Evolutionary conservation across 1,140 invertebrate species (phyloP).

Genomic region (Alviniconcha marisindica): DNA sequence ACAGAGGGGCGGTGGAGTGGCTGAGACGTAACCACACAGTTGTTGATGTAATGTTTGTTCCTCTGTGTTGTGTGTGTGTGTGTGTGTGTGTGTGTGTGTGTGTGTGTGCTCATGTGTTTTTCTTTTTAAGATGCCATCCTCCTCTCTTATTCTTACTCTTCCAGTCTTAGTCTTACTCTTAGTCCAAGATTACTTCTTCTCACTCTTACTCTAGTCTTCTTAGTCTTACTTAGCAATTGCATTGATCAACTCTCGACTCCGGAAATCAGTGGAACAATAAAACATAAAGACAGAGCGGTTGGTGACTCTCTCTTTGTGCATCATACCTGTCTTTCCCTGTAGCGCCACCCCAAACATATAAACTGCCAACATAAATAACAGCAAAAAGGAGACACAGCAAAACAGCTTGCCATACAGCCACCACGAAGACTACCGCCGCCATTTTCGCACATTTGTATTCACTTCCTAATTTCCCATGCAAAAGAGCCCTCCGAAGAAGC

Average conservation of each 20-base stretch:
- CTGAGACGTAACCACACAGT: slow-evolving; percentile 5
- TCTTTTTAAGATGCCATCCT: no score
- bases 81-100: background rate
- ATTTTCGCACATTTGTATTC: slow-evolving; percentile 41
- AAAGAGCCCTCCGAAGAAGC: background rate
- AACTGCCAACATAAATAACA: slow-evolving; percentile 66
- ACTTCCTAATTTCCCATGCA: background rate
- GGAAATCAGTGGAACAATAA: no score
- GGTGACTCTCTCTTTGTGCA: no score
- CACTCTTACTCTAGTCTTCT: slow-evolving; percentile 1
- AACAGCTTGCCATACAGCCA: slow-evolving; percentile 62
- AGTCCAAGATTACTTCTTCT: background rate
- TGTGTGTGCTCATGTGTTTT: no score
- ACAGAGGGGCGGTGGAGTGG: slow-evolving; percentile 35
- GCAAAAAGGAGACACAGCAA: slow-evolving; percentile 68
- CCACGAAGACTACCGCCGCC: slow-evolving; percentile 60
- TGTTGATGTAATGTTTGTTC: slow-evolving; percentile 18
- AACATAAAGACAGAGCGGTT: no score
- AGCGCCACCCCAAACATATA: slow-evolving; percentile 65
- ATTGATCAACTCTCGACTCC: background rate
- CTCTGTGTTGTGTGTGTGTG: background rate
- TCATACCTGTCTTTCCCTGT: slow-evolving; percentile 61
- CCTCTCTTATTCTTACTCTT: background rate
- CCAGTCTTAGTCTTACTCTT: no score
- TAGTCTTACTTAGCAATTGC: background rate